These are phyloP conservation scores for Pammene aurita DNA, from an alignment of 2,888 invertebrate species.

Conservation along the genomic window DNA sequence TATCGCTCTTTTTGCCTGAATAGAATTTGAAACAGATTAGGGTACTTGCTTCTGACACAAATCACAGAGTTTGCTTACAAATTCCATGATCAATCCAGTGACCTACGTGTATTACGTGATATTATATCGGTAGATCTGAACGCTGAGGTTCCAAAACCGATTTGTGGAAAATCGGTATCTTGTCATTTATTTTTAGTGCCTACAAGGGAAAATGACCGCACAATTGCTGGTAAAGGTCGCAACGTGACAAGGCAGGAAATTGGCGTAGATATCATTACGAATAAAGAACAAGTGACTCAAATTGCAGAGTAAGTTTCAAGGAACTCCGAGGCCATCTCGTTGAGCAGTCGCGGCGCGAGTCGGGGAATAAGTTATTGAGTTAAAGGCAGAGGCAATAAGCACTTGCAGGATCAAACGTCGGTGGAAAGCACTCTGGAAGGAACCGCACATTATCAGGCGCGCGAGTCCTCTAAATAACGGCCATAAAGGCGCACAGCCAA, in stretches of 20 bases:
- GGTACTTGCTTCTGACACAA: constrained; percentile 5
- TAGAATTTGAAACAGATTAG: constrained; percentile 6
- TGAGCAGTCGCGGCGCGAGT: constrained; percentile 28
- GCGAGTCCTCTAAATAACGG: constrained; percentile 31
- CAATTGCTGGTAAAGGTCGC: constrained; percentile 34
- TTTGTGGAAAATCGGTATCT: constrained; percentile 23
- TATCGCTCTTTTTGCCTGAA: constrained; percentile 4
- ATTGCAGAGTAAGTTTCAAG: constrained; percentile 36
- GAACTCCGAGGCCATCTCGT: constrained; percentile 30
- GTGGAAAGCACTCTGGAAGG: constrained; percentile 26
- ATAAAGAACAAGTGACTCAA: constrained; percentile 38
- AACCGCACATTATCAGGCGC: constrained; percentile 36
- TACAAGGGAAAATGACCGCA: constrained; percentile 22
- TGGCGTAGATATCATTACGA: constrained; percentile 25
- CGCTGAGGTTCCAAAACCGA: constrained; percentile 16
- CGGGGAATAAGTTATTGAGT: constrained; percentile 37
- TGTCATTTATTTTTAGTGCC: constrained; percentile 13
- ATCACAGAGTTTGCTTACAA: constrained; percentile 12
- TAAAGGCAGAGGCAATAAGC: constrained; percentile 31
- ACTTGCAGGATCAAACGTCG: constrained; percentile 37
- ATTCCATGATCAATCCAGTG: constrained; percentile 9
- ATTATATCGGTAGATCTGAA: constrained; percentile 14
- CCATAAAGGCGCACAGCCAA: constrained; percentile 33
- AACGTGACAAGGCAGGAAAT: constrained; percentile 24
- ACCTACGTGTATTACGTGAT: constrained; percentile 19